Base-by-base conservation (phyloP, 2,113 vertebrate species). In the Willisornis vidua region DNA sequence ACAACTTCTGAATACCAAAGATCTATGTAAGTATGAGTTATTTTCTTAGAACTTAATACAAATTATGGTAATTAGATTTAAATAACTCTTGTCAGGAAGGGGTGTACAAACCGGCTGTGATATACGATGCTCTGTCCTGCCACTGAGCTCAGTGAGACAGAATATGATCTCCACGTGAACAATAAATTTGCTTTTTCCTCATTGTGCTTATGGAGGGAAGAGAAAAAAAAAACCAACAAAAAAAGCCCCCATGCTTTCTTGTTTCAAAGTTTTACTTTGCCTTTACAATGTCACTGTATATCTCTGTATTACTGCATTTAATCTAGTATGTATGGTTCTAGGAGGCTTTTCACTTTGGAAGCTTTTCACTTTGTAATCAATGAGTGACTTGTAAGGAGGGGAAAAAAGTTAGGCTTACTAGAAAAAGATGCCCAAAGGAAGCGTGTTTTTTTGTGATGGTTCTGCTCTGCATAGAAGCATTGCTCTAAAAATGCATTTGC, bases 51-150 rank as follows among this genome's bases (percentile, higher is more conserved):
- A 66, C 46, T 59, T 68, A 70, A 68, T 82, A 49, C n/a, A 82
- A 81, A 52, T 75, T 48, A 62, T 89, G 54, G 28, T 91, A 96
- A 91, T 87, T 58, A 43, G 25, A 66, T 93, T 91, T 65, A 93
- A 92, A 76, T 89, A 82, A 70, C 52, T 74, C 51, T 83, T 85
- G 51, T 20, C 8, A 29, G 46, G 23, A 77, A 62, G 58, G 24
- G 49, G 24, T 19, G 7, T 75, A 41, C 20, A 74, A 20, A n/a
- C 18, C 9, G 70, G 3, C 46, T 73, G n/a, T 92, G 37, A 22
- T 72, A 29, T 3, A 33, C 70, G 22, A 1, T 18, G 4, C 19
- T 84, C 49, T 81, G 19, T 82, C 26, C 14, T 73, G 66, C 16
- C 70, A 0, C 37, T 77, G 62, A 70, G 31, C 61, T 85, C 35